Conservation (phyloP, 2,797 vertebrate genomes). For the Buphagus erythrorhynchus region DNA sequence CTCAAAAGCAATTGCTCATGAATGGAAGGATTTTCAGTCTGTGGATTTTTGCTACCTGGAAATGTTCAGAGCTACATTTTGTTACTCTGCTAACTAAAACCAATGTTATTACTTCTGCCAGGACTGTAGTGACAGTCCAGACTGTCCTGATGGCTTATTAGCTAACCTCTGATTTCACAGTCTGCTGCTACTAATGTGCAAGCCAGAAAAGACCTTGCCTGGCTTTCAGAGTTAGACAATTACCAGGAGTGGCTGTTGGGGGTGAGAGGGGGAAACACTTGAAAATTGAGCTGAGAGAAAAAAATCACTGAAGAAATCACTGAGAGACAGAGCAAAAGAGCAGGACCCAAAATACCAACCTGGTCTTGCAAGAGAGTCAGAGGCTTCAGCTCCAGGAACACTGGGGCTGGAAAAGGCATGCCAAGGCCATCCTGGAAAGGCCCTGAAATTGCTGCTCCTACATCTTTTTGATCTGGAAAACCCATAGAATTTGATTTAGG, state of each 20-base stretch:
- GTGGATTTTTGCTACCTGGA: neutral
- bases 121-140: neutral
- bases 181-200: neutral
- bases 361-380: fast-evolving
- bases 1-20: neutral
- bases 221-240: neutral
- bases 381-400: neutral
- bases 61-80: neutral
- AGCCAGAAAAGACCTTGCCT: neutral
- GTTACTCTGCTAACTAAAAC: neutral
- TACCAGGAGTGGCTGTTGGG: neutral
- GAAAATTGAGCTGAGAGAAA: conserved; percentile 6
- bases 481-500: neutral
- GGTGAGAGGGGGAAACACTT: neutral
- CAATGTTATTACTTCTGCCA: neutral
- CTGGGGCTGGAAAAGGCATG: neutral
- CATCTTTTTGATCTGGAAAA: neutral
- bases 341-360: neutral
- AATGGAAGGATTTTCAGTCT: neutral
- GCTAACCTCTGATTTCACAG: conserved; percentile 18
- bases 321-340: neutral
- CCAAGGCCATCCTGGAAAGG: neutral
- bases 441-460: neutral
- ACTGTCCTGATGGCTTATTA: conserved; percentile 16
- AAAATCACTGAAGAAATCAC: neutral